Base-by-base conservation (phyloP, 2,888 invertebrate genomes). In the Meliscaeva auricollis region DNA sequence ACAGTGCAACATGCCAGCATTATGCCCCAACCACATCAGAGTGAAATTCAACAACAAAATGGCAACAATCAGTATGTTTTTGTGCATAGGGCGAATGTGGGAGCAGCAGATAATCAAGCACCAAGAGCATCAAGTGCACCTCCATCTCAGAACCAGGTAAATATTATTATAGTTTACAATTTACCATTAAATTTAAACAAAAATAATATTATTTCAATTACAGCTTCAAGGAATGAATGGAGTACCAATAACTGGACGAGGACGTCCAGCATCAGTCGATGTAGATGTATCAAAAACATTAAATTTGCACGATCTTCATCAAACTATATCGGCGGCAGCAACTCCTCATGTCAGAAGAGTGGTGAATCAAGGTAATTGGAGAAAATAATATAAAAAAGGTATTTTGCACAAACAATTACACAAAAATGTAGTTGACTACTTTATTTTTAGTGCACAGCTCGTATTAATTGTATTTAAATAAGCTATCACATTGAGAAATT, bases 71-170 rank as follows among this genome's bases (percentile, higher is more conserved):
- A 96, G 90, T 97, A 97, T 91, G 96, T 97, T 82, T 93, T 97
- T 26, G 96, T 97, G 38, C 96, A 97, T 91, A 94, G 96, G 79
- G 95, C 96, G 13, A 94, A 94, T 81, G 93, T 92, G 44, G 92
- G 92, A 60, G 91, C 93, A 9, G 94, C 94, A 72, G 94, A 94
- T 58, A 94, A 94, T 89, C 94, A 94, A 70, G 95, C 96, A 7
- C 97, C 97, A 0, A 93, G 97, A 69, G 97, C 97, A 0, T 96
- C 97, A 0, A 97, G 97, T 90, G 97, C 97, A 1, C 97, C 97
- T 13, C 96, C 97, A 11, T 93, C 95, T 60, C 94, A 94, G 89
- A 94, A 94, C 90, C 92, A 92, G 89, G 92, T 92, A 83, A 76
- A 50, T 26, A 15, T 46, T n/a, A n/a, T 17, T n/a, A 8, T 54